Base-by-base conservation (phyloP, 1,140 invertebrate species). In the Drosophila pseudoobscura region DNA sequence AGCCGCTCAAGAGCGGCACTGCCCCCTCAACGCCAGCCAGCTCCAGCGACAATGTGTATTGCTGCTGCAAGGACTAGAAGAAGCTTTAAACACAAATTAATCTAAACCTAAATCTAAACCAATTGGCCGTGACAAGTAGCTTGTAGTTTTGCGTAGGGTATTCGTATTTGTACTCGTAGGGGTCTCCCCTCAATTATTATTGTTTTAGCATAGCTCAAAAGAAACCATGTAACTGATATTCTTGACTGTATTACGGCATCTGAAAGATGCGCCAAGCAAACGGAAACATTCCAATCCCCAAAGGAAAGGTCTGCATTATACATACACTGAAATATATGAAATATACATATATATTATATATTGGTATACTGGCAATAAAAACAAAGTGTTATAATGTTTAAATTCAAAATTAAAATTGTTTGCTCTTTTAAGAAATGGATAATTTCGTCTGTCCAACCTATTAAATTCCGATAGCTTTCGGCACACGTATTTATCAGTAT, bases 41-140 rank as follows among this genome's bases (percentile, higher is more conserved):
- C 70, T 85, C 82, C 56, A 85, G 78, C 62, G 83, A 88, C 13
- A 88, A 88, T 79, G 78, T 88, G 6, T 88, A 79, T 59, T 88
- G 83, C 56, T 88, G 83, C 55, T 88, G 83, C 68, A 88, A 82
- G 62, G 79, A 88, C 43, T 87, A 85, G 57, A 58, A 85, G 51
- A 70, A 76, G 45, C 56, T 64, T 74, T 74, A 80, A 74, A 56
- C 53, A 15, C 24, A 35, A 69, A 66, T 66, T 65, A 66, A 65
- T 47, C 59, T 56, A 75, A 63, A 66, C 51, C 51, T 69, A 58
- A 78, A 70, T 52, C 51, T 69, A 58, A 78, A 70, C 54, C 41
- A 68, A 83, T 39, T 87, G 82, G 82, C 82, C 82, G 82, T 87
- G 82, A 87, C 70, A 66, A 54, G 11, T 85, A 85, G 76, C 52